Evolutionary conservation across 2,888 invertebrate species (phyloP), one percentile per base, ranked within the genome.

Genomic region (Tinea trinotella): DNA sequence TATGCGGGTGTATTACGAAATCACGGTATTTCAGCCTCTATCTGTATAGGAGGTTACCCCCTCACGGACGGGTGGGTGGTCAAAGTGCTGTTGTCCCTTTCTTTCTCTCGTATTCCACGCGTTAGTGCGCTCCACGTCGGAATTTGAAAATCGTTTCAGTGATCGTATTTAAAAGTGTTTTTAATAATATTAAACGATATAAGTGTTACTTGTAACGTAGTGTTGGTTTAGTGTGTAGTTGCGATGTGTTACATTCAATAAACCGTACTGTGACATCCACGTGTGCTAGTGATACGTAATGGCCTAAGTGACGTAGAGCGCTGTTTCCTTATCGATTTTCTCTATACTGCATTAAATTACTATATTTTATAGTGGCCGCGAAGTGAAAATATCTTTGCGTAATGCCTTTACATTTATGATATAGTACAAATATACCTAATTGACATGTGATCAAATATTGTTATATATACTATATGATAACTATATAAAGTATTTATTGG

Each of bases 241-340:
- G 5, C 10, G 10, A n/a, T 9, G 10, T 35, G 35, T 44, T 19
- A 6, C 46, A 19, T 46, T 46, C 15, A 46, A 17, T 3, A 18
- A 46, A 46, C 3, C n/a, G 46, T 46, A 40, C 40, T 40, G 46
- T 46, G 19, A 46, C n/a, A n/a, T 19, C 46, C 46, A 46, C 18
- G 46, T n/a, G n/a, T 46, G 46, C 46, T 46, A 10, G 46, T 19
- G 46, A 46, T 50, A 24, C 13, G 24, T 50, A 50, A 18, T 24
- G 24, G 22, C 66, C 68, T 66, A 63, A 62, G 68, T 71, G 65
- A 71, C 74, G 74, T 75, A 74, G 70, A 76, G 75, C 75, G 76
- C 71, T 69, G 78, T 76, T 77, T 76, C 75, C 76, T 78, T 84
- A 84, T 84, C 81, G 84, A 84, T 84, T 84, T 83, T 84, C 80